Evolutionary conservation across 2,113 vertebrate species (phyloP).

Genomic region (Neopipo cinnamomea): DNA sequence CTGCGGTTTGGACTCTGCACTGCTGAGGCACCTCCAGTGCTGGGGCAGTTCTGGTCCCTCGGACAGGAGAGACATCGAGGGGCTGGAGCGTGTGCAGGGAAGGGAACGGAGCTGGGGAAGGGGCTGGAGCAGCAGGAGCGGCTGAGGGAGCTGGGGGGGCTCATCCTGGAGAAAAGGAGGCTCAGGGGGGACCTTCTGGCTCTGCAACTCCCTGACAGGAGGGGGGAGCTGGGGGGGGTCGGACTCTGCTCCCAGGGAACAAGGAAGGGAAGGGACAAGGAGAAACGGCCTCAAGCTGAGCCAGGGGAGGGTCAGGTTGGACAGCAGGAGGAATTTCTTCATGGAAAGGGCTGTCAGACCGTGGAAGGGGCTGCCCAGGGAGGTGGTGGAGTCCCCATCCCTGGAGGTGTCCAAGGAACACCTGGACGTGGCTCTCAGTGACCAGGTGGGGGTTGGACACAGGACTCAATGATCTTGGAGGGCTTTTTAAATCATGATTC

Average conservation of each 20-base stretch:
- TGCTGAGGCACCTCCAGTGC: background rate
- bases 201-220: background rate
- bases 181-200: background rate
- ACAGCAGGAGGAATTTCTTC: accelerated
- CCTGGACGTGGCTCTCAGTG: accelerated
- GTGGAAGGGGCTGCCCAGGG: background rate
- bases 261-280: background rate
- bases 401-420: background rate
- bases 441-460: accelerated
- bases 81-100: background rate
- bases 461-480: accelerated
- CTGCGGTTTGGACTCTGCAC: background rate
- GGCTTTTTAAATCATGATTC: background rate
- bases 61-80: accelerated
- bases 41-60: background rate
- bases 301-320: accelerated
- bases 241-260: background rate
- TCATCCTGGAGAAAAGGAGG: background rate
- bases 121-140: background rate
- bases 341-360: accelerated
- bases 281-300: background rate
- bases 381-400: too few relatives aligned
- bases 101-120: background rate
- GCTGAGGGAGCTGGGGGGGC: background rate
- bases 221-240: background rate